Base-by-base conservation (phyloP, 2,888 invertebrate species). In the Nymphalis c-album region DNA sequence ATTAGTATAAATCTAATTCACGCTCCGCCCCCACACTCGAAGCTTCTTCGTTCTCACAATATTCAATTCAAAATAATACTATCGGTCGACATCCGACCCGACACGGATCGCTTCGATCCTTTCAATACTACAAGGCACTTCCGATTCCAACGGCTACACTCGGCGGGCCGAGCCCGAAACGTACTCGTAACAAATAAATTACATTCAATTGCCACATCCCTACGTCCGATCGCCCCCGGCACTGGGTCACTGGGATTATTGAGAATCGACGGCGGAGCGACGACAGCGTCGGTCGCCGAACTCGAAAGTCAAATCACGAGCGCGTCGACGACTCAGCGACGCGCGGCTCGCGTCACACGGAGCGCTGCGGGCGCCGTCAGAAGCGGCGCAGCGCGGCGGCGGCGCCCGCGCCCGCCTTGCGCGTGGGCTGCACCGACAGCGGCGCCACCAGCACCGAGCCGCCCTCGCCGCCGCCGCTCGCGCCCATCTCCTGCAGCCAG, bases 351-450 rank as follows among this genome's bases (percentile, higher is more conserved):
- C 68, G 73, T 67, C 63, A 71, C 79, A 80, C 79, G 73, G 80
- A 79, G 80, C 78, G 80, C 76, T 78, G 73, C 72, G 80, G 72
- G 82, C 81, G 82, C 72, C 85, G 88, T 94, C 95, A 95, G 93
- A 95, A 94, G 89, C 95, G 94, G 76, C 96, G 94, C 79, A 96
- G 90, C 75, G 94, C 94, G 75, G 94, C 94, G 79, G 94, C 94
- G 77, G 94, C 94, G 76, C 94, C 93, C 77, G 94, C 93, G 86
- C 94, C 94, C 78, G 95, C 94, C 93, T 96, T 96, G 83, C 97
- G 94, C 78, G 95, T 96, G 74, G 96, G 96, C 89, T 97, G 97
- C 83, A 96, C 96, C 69, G 97, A 96, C 90, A 96, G 94, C 73
- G 96, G 97, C 78, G 96, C 96, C 80, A 95, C 94, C 81, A 95